Conservation (phyloP, 2,888 invertebrate species). For the Eupithecia abbreviata region DNA sequence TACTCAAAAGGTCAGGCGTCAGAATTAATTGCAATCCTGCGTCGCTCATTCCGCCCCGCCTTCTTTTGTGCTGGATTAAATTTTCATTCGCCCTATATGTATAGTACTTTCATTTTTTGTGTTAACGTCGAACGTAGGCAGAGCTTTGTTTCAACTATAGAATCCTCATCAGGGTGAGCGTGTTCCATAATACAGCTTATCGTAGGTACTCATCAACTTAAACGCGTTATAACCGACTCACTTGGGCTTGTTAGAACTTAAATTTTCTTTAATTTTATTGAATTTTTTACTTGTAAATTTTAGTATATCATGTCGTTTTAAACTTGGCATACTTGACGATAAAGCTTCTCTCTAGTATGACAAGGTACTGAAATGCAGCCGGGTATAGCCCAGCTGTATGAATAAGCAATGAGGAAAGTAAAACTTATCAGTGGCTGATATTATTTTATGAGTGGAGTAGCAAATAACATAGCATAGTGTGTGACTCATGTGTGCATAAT, state of each 20-base stretch:
- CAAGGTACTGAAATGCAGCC: not conserved
- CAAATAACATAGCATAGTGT: not conserved
- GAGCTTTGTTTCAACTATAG: not conserved
- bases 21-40: constrained; percentile 57
- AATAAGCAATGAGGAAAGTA: constrained; percentile 20
- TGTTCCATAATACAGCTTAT: not conserved
- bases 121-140: not conserved
- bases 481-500: constrained; percentile 1
- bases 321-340: not conserved
- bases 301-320: not conserved
- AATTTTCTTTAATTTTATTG: not conserved
- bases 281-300: not conserved
- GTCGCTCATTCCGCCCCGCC: constrained; percentile 53
- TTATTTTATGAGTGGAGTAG: constrained; percentile 10
- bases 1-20: constrained; percentile 47
- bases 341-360: not conserved
- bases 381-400: not conserved
- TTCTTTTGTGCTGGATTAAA: constrained; percentile 49
- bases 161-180: not conserved
- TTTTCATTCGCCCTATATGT: constrained; percentile 49
- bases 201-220: not conserved
- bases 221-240: not conserved
- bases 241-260: not conserved
- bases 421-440: constrained; percentile 15
- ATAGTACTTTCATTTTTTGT: constrained; percentile 46